Percentiles rank a stretch among this genome's conserved stretches.
Conservation (phyloP, 2,113 vertebrate genomes). For the Gobio gobio region DNA sequence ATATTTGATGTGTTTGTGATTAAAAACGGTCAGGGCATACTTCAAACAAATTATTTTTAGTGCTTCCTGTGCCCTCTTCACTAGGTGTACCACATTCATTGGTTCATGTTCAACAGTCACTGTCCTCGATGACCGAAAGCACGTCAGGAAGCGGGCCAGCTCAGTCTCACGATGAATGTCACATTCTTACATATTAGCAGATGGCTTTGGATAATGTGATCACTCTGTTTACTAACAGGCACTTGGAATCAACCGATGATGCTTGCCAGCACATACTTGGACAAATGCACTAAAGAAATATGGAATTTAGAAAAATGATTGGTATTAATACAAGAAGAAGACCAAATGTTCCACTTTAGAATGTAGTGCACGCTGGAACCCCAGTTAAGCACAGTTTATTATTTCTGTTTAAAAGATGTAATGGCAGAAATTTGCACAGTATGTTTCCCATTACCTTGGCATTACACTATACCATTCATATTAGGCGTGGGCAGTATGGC, state of each 20-base stretch:
- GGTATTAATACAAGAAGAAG: background rate
- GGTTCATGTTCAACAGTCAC: background rate
- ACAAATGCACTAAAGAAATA: background rate
- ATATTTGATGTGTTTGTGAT: slow-evolving; percentile 33
- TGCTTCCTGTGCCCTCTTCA: background rate
- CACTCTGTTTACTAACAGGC: slow-evolving; percentile 30
- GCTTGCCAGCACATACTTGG: slow-evolving; percentile 25
- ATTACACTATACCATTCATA: no score
- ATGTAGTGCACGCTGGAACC: background rate
- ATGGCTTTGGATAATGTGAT: slow-evolving; percentile 41
- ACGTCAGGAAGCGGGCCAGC: background rate
- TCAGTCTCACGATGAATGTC: slow-evolving; percentile 13
- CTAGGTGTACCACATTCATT: background rate
- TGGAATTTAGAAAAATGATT: background rate
- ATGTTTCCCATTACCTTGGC: background rate
- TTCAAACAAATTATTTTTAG: slow-evolving; percentile 2
- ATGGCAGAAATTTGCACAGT: background rate
- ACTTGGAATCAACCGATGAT: background rate
- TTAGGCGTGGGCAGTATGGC: background rate
- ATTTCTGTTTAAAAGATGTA: background rate
- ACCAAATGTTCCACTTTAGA: slow-evolving; percentile 8
- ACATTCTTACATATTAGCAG: slow-evolving; percentile 37
- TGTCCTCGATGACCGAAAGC: slow-evolving; percentile 6
- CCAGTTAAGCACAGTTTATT: background rate
- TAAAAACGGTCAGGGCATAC: slow-evolving; percentile 7